Evolutionary conservation across 2,113 vertebrate species (phyloP), one percentile per base, ranked within the genome.

Genomic region (Pygoscelis antarcticus): DNA sequence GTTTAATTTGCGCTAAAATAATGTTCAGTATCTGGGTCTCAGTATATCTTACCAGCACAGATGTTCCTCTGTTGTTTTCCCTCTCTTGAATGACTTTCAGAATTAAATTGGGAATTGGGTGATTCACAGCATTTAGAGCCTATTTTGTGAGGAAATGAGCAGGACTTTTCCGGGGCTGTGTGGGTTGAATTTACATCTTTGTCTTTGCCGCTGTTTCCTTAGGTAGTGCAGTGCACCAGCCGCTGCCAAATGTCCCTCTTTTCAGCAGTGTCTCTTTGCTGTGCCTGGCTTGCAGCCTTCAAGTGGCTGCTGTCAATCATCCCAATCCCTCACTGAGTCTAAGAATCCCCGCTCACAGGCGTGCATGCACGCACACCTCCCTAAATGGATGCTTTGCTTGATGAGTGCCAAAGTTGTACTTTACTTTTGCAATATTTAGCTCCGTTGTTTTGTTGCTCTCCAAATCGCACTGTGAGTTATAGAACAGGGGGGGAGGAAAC

Each of bases 81-180:
- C n/a, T 94, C 74, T 93, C 92, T 65, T 83, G 66, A 91, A 87
- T 90, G 58, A 81, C 79, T 96, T 77, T 46, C 94, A 83, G 94
- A 93, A 97, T 94, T 95, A 98, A 94, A 40, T 55, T 86, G 88
- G 93, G 88, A 96, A 77, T 58, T 77, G 79, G 30, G 20, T 94
- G 93, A 86, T 77, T 97, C 92, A 72, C 6, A 21, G 75, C 40
- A 13, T 84, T 96, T 36, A 23, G 82, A 88, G 84, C 42, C 42
- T 16, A 7, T 86, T 95, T 83, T 70, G 58, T 29, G 27, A 52
- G 57, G 70, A 47, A 32, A 81, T 26, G 46, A 93, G 82, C 61
- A 32, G 86, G 89, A 16, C 75, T 42, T 51, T 38, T n/a, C 15
- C 6, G 34, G 80, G 40, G 75, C 46, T 60, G 81, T 4, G 51